phyloP scores from a whole-genome alignment of 2,113 vertebrate species.

The Indicator indicator region DNA sequence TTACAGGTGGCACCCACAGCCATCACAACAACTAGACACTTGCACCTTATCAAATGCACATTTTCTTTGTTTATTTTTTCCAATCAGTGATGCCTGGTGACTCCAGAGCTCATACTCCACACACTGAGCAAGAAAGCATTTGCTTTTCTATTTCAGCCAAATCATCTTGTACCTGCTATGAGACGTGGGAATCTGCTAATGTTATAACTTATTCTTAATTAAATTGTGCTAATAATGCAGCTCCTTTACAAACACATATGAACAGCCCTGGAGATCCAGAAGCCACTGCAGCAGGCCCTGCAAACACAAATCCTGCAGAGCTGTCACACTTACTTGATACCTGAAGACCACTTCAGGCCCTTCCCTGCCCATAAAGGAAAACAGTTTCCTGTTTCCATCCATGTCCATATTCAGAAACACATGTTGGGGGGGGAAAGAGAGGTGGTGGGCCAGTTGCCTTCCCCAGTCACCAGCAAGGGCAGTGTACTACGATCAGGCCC shows the following conservation, averaged over 20 bases:
- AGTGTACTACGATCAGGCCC: background rate
- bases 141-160: background rate
- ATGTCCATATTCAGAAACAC: no score
- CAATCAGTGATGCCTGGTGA: background rate
- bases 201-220: no score
- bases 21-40: background rate
- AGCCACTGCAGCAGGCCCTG: background rate
- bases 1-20: background rate
- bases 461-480: accelerated
- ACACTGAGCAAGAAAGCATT: background rate
- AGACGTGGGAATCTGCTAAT: background rate
- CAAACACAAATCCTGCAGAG: background rate
- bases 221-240: background rate
- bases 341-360: background rate
- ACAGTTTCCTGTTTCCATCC: background rate
- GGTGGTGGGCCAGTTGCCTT: no score
- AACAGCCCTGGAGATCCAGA: background rate
- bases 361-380: background rate
- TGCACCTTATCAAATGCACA: background rate
- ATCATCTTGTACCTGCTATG: background rate
- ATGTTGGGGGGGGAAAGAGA: background rate
- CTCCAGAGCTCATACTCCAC: background rate
- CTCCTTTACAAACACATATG: background rate
- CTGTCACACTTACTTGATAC: background rate
- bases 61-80: background rate